Percentiles rank a stretch among this genome's conserved stretches.
These are phyloP conservation scores for Acridotheres tristis DNA, from an alignment of 2,797 vertebrate genomes.

Conservation along the genomic window DNA sequence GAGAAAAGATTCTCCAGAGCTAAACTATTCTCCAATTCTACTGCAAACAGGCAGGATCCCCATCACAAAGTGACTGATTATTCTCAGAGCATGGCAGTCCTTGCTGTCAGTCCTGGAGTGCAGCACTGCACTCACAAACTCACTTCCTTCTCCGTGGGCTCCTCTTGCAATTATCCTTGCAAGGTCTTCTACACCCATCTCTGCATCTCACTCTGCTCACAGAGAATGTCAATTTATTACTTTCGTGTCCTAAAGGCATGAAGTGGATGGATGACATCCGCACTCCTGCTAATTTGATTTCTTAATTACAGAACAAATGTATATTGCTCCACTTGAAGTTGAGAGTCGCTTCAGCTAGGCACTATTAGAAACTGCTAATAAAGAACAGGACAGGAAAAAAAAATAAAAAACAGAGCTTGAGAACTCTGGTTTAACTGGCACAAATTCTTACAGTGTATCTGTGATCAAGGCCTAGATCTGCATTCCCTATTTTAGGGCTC, in stretches of 20 bases:
- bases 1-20: not conserved
- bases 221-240: conserved; percentile 6
- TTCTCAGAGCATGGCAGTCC: not conserved
- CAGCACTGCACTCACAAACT: not conserved
- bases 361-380: not conserved
- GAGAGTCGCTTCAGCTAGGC: not conserved
- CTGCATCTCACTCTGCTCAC: not conserved
- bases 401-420: not conserved
- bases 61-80: not conserved
- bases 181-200: not conserved
- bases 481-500: not conserved
- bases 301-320: conserved; percentile 60
- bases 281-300: conserved; percentile 46
- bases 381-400: not conserved
- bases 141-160: not conserved
- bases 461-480: not conserved
- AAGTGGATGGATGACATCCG: not conserved
- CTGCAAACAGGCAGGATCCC: not conserved
- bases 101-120: not conserved
- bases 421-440: not conserved
- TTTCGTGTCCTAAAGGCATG: conserved; percentile 43
- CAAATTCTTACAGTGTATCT: not conserved
- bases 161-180: not conserved
- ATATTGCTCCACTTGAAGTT: not conserved
- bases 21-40: not conserved